A percentile compares a stretch with the other conserved stretches of the same genome.
phyloP scores from a whole-genome alignment of 2,888 invertebrate genomes.

The Litoditis marina region DNA sequence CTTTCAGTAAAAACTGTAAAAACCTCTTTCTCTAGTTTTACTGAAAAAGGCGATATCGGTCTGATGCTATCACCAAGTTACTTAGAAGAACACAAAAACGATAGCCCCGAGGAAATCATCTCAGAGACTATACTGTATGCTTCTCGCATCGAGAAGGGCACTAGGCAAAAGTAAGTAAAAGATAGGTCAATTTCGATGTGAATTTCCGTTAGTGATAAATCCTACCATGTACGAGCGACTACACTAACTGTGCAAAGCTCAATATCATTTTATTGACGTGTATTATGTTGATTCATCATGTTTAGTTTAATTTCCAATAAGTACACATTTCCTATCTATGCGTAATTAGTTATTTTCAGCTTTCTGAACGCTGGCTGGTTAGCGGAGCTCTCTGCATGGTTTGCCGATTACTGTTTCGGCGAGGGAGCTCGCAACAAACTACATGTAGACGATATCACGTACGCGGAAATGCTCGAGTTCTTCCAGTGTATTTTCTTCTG shows the following conservation, averaged over 20 bases:
- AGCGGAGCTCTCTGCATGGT: slow-evolving; percentile 50
- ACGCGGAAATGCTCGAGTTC: slow-evolving; percentile 46
- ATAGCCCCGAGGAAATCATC: too few species aligned
- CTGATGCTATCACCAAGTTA: too few species aligned
- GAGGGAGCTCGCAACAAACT: slow-evolving; percentile 27
- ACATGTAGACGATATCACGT: slow-evolving; percentile 36
- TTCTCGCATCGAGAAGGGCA: too few species aligned
- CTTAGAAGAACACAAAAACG: too few species aligned
- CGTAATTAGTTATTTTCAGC: slow-evolving; percentile 26
- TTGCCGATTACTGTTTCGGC: slow-evolving; percentile 35
- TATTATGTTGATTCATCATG: neutral
- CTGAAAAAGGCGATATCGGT: too few species aligned
- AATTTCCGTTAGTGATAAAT: too few species aligned
- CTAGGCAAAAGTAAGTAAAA: too few species aligned
- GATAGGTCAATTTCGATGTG: too few species aligned
- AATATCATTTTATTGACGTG: neutral
- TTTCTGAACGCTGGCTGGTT: slow-evolving; percentile 53
- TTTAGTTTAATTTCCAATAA: neutral
- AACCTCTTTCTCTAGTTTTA: too few species aligned
- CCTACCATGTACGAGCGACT: too few species aligned
- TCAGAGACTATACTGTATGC: too few species aligned
- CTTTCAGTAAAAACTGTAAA: neutral
- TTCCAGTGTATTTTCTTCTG: slow-evolving; percentile 51
- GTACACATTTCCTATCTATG: too few species aligned
- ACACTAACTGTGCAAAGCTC: neutral